These are phyloP conservation scores for Mustela nigripes DNA, from an alignment of 2,113 vertebrate species.

Conservation along the genomic window DNA sequence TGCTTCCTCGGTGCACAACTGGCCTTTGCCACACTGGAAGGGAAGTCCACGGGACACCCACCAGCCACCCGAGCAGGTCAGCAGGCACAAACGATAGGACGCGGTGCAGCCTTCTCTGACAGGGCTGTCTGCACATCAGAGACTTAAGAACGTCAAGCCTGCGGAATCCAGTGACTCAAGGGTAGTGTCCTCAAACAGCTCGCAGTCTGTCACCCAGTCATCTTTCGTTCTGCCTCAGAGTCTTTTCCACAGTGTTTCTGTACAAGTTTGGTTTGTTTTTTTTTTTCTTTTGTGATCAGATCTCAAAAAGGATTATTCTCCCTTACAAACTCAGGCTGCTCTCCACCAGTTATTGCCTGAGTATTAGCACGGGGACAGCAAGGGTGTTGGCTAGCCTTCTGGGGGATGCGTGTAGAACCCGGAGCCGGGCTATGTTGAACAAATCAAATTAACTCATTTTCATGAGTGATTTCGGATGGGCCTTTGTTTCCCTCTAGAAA, in stretches of 20 bases:
- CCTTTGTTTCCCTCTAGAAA: neutral
- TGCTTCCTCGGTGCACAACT: neutral
- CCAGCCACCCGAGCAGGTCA: neutral
- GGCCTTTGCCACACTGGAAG: neutral
- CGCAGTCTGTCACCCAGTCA: neutral
- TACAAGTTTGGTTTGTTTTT: neutral
- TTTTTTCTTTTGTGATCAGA: neutral
- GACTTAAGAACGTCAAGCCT: neutral
- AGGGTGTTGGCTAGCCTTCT: neutral
- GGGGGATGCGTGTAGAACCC: neutral
- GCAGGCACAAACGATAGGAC: neutral
- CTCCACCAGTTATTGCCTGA: neutral
- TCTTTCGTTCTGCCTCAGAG: neutral
- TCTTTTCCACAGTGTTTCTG: neutral
- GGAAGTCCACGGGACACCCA: neutral
- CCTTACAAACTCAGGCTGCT: neutral
- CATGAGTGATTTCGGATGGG: neutral
- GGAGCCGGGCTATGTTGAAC: neutral
- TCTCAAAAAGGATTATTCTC: neutral
- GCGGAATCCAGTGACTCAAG: neutral
- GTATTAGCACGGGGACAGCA: neutral
- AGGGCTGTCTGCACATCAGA: neutral
- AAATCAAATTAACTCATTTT: neutral
- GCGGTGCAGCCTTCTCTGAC: neutral
- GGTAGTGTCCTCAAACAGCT: neutral